Base-by-base conservation (phyloP, 2,888 invertebrate genomes). In the Blera fallax region DNA sequence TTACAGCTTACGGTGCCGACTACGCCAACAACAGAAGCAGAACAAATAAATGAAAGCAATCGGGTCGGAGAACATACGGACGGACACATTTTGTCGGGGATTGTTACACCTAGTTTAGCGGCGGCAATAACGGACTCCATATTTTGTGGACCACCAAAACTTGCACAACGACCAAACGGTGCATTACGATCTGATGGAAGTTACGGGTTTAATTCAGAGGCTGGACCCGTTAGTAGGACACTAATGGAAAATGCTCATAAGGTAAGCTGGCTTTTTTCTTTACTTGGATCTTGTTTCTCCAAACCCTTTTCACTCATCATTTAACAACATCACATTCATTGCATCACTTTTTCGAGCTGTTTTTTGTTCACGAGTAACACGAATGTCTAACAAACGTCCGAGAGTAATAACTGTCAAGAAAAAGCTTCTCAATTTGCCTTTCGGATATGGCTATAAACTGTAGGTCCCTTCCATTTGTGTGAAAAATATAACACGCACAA, bases 161-260 rank as follows among this genome's bases (percentile, higher is more conserved):
- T 94, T 56, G 91, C 91, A 45, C 92, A 92, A 7, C 91, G 93
- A 62, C 94, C 94, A 0, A 90, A 91, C 3, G 93, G 93, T 8
- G 92, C 93, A 3, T 88, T 93, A 16, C 92, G 91, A 69, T 91
- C 91, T 0, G 89, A 91, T 62, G 93, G 93, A 10, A 88, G 88
- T n/a, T 88, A 93, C 50, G 93, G 93, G 82, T 88, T 93, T 70
- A 93, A 94, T 0, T 92, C 93, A 34, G 91, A 93, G 16, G 94
- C 94, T 0, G 95, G 95, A 0, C 94, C 94, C 0, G 90, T 94
- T 67, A 93, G 94, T 1, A 93, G 93, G 52, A 93, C 93, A 84
- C 92, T 95, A 34, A 93, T 94, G 88, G 94, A 94, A 87, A 94
- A 93, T 89, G 94, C 95, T 1, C 93, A 93, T 84, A 95, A 94